phyloP scores from a whole-genome alignment of 1,140 invertebrate genomes.

The Metopolophium dirhodum region DNA sequence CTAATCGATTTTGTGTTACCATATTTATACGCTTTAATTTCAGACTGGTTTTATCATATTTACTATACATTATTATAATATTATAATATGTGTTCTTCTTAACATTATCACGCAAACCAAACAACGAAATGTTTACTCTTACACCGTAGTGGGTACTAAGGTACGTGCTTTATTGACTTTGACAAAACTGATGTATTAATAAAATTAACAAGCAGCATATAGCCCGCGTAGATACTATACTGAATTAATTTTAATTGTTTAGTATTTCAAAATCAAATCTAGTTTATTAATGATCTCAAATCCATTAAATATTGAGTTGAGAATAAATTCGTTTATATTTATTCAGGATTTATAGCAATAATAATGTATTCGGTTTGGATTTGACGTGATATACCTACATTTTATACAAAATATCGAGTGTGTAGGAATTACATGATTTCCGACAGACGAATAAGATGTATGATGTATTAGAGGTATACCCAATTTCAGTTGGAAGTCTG shows the following conservation, averaged over 20 bases:
- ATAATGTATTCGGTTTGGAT: background rate
- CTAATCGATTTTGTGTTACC: slow-evolving; percentile 5
- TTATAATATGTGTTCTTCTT: background rate
- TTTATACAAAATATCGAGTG: background rate
- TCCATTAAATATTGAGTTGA: background rate
- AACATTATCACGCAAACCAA: background rate
- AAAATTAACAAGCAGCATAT: background rate
- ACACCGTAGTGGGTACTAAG: background rate
- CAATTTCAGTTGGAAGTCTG: background rate
- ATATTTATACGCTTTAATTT: background rate
- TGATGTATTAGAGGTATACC: too few species aligned
- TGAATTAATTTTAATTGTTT: background rate
- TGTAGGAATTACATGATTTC: too few species aligned
- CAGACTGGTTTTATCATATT: slow-evolving; percentile 1
- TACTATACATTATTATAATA: background rate
- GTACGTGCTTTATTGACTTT: background rate
- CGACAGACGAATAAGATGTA: too few species aligned
- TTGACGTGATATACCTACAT: background rate
- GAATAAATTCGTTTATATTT: background rate
- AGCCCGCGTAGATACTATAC: too few species aligned
- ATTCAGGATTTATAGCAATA: background rate
- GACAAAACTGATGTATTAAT: slow-evolving; percentile 1
- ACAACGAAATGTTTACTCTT: background rate
- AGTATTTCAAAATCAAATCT: background rate
- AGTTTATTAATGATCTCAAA: background rate